phyloP scores from a whole-genome alignment of 2,888 invertebrate genomes.

The Brachyptera putata region DNA sequence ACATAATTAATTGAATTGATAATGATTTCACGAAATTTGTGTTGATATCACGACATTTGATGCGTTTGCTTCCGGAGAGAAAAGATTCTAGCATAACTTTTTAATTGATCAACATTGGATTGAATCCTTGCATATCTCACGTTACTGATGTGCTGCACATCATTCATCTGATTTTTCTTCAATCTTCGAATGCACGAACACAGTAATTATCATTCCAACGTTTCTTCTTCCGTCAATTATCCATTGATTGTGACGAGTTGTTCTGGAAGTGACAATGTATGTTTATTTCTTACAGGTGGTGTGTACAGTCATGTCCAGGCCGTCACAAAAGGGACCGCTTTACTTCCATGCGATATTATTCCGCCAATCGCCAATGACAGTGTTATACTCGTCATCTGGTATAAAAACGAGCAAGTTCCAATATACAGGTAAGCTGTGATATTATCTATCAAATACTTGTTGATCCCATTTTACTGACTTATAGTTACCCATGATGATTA shows the following conservation, averaged over 20 bases:
- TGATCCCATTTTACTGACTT: neutral
- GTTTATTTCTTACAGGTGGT: conserved; percentile 48
- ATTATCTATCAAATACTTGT: neutral
- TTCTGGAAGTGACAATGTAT: neutral
- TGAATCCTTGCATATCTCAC: too few relatives aligned
- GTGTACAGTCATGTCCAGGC: conserved; percentile 61
- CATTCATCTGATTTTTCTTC: too few relatives aligned
- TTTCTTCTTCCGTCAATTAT: too few relatives aligned
- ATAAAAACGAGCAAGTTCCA: conserved; percentile 79
- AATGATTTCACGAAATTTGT: too few relatives aligned
- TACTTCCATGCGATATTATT: conserved; percentile 81
- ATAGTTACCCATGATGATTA: neutral
- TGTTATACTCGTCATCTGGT: conserved; percentile 84
- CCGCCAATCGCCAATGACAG: conserved; percentile 73
- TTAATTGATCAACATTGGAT: too few relatives aligned
- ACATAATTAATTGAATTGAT: conserved; percentile 11
- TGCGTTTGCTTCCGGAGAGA: too few relatives aligned
- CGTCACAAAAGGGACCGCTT: conserved; percentile 72
- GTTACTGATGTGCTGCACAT: too few relatives aligned
- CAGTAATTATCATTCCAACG: too few relatives aligned
- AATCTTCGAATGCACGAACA: too few relatives aligned
- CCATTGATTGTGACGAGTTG: too few relatives aligned
- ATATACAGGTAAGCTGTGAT: conserved; percentile 86
- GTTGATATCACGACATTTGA: too few relatives aligned
- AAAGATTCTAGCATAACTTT: too few relatives aligned